Percentiles rank a stretch among this genome's conserved stretches.
These are phyloP conservation scores for Nyctereutes procyonoides DNA, from an alignment of 2,113 vertebrate species.

Conservation along the genomic window DNA sequence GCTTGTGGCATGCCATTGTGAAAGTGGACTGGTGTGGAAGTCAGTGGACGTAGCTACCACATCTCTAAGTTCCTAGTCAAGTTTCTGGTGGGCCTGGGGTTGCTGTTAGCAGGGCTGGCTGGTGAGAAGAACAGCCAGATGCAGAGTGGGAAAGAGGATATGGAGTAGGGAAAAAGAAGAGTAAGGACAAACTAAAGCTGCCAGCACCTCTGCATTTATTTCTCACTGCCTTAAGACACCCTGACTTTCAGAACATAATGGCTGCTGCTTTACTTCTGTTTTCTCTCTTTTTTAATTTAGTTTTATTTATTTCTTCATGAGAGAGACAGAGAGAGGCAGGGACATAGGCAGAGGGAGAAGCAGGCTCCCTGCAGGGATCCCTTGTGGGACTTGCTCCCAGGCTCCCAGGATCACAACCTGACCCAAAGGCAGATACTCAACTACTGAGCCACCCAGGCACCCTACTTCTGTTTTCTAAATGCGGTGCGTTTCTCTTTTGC, in stretches of 20 bases:
- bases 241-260: background rate
- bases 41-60: background rate
- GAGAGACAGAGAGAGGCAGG: too few relatives aligned
- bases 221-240: background rate
- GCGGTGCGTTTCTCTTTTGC: background rate
- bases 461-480: background rate
- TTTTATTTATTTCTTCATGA: too few relatives aligned
- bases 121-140: background rate
- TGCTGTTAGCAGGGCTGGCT: background rate
- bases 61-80: background rate
- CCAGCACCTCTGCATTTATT: background rate
- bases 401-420: too few relatives aligned
- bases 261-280: background rate
- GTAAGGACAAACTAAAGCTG: background rate
- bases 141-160: background rate
- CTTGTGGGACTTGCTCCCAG: too few relatives aligned
- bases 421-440: too few relatives aligned
- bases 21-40: background rate
- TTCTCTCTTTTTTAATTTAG: background rate
- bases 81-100: background rate
- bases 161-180: background rate
- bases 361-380: too few relatives aligned
- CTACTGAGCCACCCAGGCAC: too few relatives aligned
- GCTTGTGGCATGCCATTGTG: background rate
- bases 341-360: too few relatives aligned